Conservation (phyloP, 1,140 invertebrate genomes). For the Acromyrmex heyeri region DNA sequence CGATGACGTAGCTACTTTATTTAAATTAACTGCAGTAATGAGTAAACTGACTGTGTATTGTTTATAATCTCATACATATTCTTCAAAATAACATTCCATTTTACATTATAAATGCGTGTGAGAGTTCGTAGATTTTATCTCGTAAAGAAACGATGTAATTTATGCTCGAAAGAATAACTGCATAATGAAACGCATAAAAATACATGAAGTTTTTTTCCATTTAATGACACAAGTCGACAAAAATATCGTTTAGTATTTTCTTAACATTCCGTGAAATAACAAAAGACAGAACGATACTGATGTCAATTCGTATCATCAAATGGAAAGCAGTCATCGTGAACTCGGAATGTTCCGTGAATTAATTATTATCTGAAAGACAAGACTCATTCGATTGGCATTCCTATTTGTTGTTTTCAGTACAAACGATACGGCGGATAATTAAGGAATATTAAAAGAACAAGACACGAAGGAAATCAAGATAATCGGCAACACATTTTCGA, state of each 20-base stretch:
- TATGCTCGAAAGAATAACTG: background rate
- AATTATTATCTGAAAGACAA: background rate
- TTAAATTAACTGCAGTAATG: background rate
- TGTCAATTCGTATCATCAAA: too few species aligned
- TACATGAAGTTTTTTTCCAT: background rate
- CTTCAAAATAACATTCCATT: background rate
- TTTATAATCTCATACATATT: background rate
- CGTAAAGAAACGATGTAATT: background rate
- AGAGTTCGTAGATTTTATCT: background rate
- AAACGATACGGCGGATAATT: background rate
- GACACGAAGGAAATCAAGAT: conserved; percentile 28
- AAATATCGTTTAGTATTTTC: too few species aligned
- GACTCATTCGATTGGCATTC: conserved; percentile 4
- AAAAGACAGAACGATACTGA: too few species aligned
- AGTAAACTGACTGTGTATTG: background rate
- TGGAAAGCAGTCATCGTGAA: too few species aligned
- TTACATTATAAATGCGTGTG: background rate
- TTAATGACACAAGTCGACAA: too few species aligned
- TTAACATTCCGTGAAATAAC: too few species aligned
- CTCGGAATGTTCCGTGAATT: background rate
- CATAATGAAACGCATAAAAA: background rate
- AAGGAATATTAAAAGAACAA: conserved; percentile 51
- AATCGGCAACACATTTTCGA: conserved; percentile 29
- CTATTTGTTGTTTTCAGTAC: background rate
- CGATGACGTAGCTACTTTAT: background rate